Conservation (phyloP, 2,113 vertebrate species). For the Scophthalmus maximus region DNA sequence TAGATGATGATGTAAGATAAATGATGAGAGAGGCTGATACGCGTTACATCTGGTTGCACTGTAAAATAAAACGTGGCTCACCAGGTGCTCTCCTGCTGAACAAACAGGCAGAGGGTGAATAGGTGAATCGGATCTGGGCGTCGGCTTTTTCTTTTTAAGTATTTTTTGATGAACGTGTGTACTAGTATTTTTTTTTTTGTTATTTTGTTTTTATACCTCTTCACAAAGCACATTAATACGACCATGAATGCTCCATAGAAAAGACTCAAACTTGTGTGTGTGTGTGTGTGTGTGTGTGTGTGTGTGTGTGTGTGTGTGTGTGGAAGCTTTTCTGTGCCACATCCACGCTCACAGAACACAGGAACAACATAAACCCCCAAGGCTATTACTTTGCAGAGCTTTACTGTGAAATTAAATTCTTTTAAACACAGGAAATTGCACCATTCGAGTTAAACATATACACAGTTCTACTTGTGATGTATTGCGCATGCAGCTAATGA, state of each 20-base stretch:
- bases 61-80: constrained; percentile 51
- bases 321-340: too few species aligned
- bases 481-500: constrained; percentile 59
- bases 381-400: constrained; percentile 22
- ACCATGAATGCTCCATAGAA: too few species aligned
- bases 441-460: constrained; percentile 51
- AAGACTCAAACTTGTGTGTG: too few species aligned
- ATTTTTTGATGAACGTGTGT: not conserved
- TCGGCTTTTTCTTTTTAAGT: constrained; percentile 11
- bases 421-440: constrained; percentile 67
- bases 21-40: constrained; percentile 45
- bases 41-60: constrained; percentile 50
- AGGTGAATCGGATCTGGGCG: constrained; percentile 11
- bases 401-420: constrained; percentile 43
- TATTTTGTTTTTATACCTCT: too few species aligned
- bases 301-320: too few species aligned
- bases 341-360: constrained; percentile 13
- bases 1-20: constrained; percentile 66
- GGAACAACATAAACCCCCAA: constrained; percentile 29
- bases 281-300: too few species aligned
- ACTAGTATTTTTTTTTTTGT: not conserved
- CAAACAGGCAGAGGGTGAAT: constrained; percentile 7
- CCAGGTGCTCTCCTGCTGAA: constrained; percentile 52
- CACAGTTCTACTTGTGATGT: constrained; percentile 49
- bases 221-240: too few species aligned